Conservation (phyloP, 92 coral and sea anemone species). For the Zoanthus sociatus region DNA sequence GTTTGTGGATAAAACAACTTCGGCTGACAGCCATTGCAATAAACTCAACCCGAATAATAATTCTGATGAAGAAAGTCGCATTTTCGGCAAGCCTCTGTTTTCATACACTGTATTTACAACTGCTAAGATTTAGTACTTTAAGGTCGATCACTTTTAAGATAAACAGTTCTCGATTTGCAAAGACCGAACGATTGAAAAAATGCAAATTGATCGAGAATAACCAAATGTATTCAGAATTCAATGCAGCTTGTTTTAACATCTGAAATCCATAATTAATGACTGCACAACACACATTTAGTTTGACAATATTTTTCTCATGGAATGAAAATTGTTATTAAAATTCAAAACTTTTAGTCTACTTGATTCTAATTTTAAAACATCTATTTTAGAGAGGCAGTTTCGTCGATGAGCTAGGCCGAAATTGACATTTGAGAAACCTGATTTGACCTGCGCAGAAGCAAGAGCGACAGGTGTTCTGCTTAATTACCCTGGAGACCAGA, state of each 20-base stretch:
- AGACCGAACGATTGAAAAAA: constrained; percentile 40
- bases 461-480: neutral
- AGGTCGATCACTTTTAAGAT: constrained; percentile 4
- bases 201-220: constrained; percentile 39
- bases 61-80: neutral
- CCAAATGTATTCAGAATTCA: constrained; percentile 32
- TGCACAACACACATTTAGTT: neutral
- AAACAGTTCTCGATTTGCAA: constrained; percentile 8
- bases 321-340: neutral
- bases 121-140: neutral
- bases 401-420: neutral
- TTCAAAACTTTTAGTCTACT: neutral
- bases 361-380: neutral
- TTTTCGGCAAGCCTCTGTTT: neutral
- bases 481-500: neutral
- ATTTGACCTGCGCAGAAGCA: neutral
- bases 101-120: neutral
- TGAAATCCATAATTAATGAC: constrained; percentile 34
- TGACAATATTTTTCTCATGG: neutral
- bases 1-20: neutral
- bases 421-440: neutral
- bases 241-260: constrained; percentile 35
- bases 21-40: neutral
- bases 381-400: neutral
- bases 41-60: constrained; percentile 2